Conservation (phyloP, 2,888 invertebrate genomes). For the Crematogaster levior region DNA sequence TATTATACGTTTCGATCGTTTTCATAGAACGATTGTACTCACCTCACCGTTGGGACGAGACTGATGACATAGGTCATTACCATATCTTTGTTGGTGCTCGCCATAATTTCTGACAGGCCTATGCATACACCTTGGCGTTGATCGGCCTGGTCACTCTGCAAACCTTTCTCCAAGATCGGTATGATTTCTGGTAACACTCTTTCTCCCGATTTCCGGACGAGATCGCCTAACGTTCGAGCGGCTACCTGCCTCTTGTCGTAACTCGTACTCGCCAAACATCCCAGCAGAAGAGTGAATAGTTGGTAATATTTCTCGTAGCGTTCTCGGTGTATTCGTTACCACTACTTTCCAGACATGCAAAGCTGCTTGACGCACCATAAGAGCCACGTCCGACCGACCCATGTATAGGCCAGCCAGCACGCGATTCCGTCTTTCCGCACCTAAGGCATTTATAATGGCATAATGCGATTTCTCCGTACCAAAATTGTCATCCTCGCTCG, state of each 20-base stretch:
- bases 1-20: constrained; percentile 88
- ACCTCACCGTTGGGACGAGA: constrained; percentile 95
- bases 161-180: constrained; percentile 97
- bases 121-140: constrained; percentile 99
- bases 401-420: constrained; percentile 98
- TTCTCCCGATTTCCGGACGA: constrained; percentile 98
- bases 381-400: constrained; percentile 98
- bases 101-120: constrained; percentile 99
- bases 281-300: constrained; percentile 96
- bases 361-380: constrained; percentile 98
- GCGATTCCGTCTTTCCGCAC: constrained; percentile 95
- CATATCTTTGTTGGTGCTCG: constrained; percentile 97
- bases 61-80: constrained; percentile 96
- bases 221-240: constrained; percentile 97
- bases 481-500: constrained; percentile 99
- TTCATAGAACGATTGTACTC: constrained; percentile 56
- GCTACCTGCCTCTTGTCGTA: constrained; percentile 99
- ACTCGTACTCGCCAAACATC: constrained; percentile 98
- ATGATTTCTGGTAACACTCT: constrained; percentile 99
- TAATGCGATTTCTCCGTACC: constrained; percentile 98
- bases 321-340: constrained; percentile 98
- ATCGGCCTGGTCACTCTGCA: constrained; percentile 96
- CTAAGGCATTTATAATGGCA: constrained; percentile 95
- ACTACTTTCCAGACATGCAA: constrained; percentile 99
- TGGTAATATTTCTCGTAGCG: constrained; percentile 97